phyloP scores from a whole-genome alignment of 2,888 invertebrate genomes.

The Acanthosepion pharaonis region DNA sequence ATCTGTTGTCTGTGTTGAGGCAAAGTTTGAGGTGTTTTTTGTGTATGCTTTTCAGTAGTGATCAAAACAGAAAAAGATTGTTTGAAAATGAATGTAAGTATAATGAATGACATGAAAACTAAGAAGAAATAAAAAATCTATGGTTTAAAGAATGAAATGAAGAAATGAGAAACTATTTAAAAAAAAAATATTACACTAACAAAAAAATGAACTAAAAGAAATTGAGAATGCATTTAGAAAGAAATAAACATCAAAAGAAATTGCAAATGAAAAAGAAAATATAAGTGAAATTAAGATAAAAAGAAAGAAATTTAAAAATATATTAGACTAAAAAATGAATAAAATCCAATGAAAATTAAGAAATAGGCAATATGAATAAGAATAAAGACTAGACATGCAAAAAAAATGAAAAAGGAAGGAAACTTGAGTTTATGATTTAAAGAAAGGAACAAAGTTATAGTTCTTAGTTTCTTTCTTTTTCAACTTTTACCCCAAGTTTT shows the following conservation, averaged over 20 bases:
- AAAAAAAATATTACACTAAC: background rate
- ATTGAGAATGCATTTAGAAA: background rate
- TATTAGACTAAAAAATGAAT: background rate
- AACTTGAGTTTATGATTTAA: background rate
- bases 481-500: background rate
- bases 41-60: background rate
- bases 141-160: background rate
- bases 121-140: background rate
- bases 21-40: background rate
- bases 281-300: background rate
- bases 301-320: background rate
- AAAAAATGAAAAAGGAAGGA: background rate
- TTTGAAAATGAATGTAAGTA: conserved; percentile 9
- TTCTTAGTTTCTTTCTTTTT: background rate
- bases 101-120: background rate
- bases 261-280: background rate
- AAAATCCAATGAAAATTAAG: background rate
- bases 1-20: background rate
- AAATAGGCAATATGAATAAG: background rate
- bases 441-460: background rate
- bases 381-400: too few species aligned
- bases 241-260: background rate
- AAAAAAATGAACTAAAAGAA: background rate
- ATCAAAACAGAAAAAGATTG: background rate
- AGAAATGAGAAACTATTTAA: background rate